Base-by-base conservation (phyloP, 2,888 invertebrate species). In the Cerastis rubricosa region DNA sequence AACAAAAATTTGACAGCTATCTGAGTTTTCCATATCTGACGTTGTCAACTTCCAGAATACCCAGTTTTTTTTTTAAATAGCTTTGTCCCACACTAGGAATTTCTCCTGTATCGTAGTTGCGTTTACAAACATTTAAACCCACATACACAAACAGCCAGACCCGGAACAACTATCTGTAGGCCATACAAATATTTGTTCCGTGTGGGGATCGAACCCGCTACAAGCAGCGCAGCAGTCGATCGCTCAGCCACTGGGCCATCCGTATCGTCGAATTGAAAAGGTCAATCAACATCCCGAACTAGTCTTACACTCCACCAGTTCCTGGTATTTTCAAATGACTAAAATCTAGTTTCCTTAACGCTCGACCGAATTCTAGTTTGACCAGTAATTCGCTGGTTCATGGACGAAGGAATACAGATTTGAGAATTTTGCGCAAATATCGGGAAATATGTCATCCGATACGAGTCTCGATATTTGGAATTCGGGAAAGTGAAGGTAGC, bases 331-430 rank as follows among this genome's bases (percentile, higher is more conserved):
- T 54, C 22, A 49, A n/a, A n/a, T 51, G 17, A 51, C 49, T 49
- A 59, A 64, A 64, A 59, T 45, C 54, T 76, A 75, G 66, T 47
- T 14, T 43, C 54, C 47, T 14, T 54, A 43, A 64, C 43, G 81
- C 49, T 40, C 8, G 11, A n/a, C 12, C 14, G 14, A 59, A 65
- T 68, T n/a, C 49, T n/a, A 67, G 43, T 59, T 54, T 63, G 68
- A 81, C 68, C 17, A 59, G 76, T 69, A 54, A 59, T 80, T 73
- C 54, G 14, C 45, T 49, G 68, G 51, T 69, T 59, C 19, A 69
- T 69, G 76, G 57, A 4, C 40, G 64, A 82, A 69, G 57, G 45
- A 51, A 51, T 75, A 57, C n/a, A 51, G 54, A 76, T 45, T 68
- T 22, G 43, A 19, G 11, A 25, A 54, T 54, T 73, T 78, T 54